Evolutionary conservation across 1,140 invertebrate genomes (phyloP).

Genomic region (Uloborus diversus): DNA sequence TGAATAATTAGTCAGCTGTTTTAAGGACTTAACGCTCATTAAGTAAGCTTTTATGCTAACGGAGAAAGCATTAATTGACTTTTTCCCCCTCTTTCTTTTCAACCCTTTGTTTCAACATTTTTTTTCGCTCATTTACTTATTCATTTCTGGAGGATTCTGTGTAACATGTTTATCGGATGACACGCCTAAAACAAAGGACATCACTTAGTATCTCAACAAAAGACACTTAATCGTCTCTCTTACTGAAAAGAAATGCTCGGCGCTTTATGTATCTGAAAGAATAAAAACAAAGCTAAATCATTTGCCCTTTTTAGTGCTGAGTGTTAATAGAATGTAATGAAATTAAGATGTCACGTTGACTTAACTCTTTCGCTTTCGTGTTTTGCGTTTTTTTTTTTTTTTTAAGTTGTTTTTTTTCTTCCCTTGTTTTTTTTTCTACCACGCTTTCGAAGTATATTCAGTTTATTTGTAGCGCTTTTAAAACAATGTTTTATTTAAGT

Average conservation of each 20-base stretch:
- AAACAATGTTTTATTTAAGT: constrained; percentile 9
- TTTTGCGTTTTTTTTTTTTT: neutral
- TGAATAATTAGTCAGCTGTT: constrained; percentile 28
- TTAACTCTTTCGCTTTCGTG: neutral
- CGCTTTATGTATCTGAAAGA: constrained; percentile 10
- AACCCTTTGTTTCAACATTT: constrained; percentile 41
- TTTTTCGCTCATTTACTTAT: constrained; percentile 14
- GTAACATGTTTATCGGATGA: constrained; percentile 55
- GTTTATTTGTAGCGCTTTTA: constrained; percentile 1
- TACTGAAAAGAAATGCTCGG: neutral
- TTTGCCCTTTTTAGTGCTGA: constrained; percentile 27
- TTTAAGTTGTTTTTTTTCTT: neutral
- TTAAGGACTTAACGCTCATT: constrained; percentile 36
- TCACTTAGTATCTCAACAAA: constrained; percentile 30
- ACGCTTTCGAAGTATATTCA: constrained; percentile 1
- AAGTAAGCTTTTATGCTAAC: constrained; percentile 47
- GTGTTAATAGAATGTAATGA: constrained; percentile 51
- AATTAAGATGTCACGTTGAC: constrained; percentile 35
- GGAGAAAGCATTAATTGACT: constrained; percentile 53
- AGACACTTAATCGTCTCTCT: constrained; percentile 25
- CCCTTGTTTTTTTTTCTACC: neutral
- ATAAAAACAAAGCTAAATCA: constrained; percentile 26
- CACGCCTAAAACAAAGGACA: constrained; percentile 46
- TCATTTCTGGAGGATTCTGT: neutral
- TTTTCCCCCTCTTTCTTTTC: constrained; percentile 34